A percentile compares a stretch with the other conserved stretches of the same genome.
These are phyloP conservation scores for Notiomystis cincta DNA, from an alignment of 2,113 vertebrate genomes.

Conservation along the genomic window DNA sequence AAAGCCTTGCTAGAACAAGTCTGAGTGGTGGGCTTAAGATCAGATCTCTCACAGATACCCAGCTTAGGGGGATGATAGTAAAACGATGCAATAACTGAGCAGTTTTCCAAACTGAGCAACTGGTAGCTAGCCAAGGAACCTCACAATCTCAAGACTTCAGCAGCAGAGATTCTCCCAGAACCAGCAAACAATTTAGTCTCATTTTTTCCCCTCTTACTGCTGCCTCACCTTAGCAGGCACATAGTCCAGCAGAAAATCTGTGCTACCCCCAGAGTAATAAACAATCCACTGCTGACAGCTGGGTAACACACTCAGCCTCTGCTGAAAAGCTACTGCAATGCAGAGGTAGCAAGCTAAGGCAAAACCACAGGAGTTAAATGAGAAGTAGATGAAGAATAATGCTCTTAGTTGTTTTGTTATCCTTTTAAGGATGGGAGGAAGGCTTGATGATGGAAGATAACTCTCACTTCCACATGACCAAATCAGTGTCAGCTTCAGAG, in stretches of 20 bases:
- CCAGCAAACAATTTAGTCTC: neutral
- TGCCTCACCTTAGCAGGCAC: neutral
- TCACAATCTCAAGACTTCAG: neutral
- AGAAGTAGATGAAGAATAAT: neutral
- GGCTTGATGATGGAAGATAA: neutral
- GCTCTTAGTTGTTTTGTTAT: neutral
- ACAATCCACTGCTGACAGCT: neutral
- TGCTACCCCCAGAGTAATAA: neutral
- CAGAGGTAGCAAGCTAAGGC: neutral
- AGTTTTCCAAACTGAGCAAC: neutral
- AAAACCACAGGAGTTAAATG: neutral
- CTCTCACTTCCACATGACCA: neutral
- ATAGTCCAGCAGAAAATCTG: neutral
- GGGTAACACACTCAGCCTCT: neutral
- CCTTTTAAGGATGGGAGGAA: neutral
- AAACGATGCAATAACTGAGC: neutral
- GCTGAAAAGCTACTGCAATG: neutral
- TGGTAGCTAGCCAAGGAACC: neutral
- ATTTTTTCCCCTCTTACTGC: neutral
- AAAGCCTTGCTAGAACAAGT: neutral
- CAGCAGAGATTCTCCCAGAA: neutral
- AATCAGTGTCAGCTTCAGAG: neutral
- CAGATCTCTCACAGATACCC: neutral
- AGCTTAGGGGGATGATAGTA: neutral
- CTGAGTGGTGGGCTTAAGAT: neutral